phyloP scores from a whole-genome alignment of 1,140 invertebrate genomes.

The Drosophila pseudoobscura region DNA sequence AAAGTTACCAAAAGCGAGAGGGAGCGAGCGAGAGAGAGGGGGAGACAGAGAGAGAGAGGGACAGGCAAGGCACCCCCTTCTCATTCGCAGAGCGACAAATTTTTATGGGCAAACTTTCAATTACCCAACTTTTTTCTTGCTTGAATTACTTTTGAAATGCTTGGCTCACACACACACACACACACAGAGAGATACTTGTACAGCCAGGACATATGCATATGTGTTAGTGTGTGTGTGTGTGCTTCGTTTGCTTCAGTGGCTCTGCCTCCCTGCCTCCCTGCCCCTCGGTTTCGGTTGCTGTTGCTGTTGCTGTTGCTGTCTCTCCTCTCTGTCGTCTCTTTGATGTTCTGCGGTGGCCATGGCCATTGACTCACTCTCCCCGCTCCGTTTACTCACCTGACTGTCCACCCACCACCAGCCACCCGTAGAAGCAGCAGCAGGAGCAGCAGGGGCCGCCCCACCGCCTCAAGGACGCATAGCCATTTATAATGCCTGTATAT shows the following conservation, averaged over 20 bases:
- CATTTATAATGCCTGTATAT: conserved; percentile 67
- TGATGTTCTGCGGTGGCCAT: conserved; percentile 25
- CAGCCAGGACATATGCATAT: conserved; percentile 34
- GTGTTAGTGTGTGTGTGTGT: conserved; percentile 15
- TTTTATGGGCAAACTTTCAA: conserved; percentile 81
- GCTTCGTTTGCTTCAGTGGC: conserved; percentile 21
- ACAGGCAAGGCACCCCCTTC: conserved; percentile 16
- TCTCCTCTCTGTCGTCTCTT: conserved; percentile 5
- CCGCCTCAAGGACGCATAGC: conserved; percentile 49
- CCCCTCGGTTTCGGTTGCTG: not conserved
- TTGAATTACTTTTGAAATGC: conserved; percentile 80
- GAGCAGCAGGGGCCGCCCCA: too few relatives aligned
- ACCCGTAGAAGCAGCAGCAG: too few relatives aligned
- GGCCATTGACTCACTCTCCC: conserved; percentile 41
- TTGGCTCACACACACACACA: conserved; percentile 28
- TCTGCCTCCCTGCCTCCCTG: conserved; percentile 12
- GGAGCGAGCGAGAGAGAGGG: conserved; percentile 3
- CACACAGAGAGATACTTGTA: conserved; percentile 11
- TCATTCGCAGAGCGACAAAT: conserved; percentile 68
- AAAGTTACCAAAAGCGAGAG: conserved; percentile 41
- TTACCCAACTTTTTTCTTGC: conserved; percentile 78
- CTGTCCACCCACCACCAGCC: conserved; percentile 12
- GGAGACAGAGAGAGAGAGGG: not conserved
- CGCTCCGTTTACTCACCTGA: conserved; percentile 19
- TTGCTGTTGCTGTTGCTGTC: too few relatives aligned